These are phyloP conservation scores for Petaurus breviceps DNA, from an alignment of 2,113 vertebrate genomes.

Conservation along the genomic window DNA sequence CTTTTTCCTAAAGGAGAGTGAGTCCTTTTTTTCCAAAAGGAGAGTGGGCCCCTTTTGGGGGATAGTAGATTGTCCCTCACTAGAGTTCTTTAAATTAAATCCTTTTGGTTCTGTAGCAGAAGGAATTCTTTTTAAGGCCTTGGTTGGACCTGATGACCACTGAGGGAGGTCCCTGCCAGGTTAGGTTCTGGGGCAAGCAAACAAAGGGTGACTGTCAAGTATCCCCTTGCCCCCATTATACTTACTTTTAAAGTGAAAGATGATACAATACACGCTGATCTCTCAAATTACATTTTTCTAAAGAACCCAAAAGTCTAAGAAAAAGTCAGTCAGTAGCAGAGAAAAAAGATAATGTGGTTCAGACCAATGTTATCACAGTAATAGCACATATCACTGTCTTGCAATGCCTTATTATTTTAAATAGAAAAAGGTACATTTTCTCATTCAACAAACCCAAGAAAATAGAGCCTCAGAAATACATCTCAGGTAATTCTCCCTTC, in stretches of 20 bases:
- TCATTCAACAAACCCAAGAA: conserved; percentile 6
- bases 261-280: background rate
- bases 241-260: background rate
- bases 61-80: background rate
- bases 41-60: background rate
- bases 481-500: conserved; percentile 20
- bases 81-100: background rate
- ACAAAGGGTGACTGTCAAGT: background rate
- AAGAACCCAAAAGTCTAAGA: background rate
- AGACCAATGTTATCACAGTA: conserved; percentile 6
- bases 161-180: background rate
- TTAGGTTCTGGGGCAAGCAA: background rate
- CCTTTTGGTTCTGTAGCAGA: background rate
- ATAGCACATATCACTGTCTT: background rate
- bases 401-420: conserved; percentile 11
- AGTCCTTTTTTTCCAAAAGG: background rate
- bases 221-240: background rate
- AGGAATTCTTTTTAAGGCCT: background rate
- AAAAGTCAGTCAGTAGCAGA: conserved; percentile 22
- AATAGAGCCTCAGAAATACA: background rate
- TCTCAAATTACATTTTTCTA: background rate
- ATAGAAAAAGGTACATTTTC: conserved; percentile 40
- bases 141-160: background rate
- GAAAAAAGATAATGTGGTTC: conserved; percentile 41
- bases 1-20: background rate